Conservation (phyloP, 2,113 vertebrate species). For the Myotis yumanensis region DNA sequence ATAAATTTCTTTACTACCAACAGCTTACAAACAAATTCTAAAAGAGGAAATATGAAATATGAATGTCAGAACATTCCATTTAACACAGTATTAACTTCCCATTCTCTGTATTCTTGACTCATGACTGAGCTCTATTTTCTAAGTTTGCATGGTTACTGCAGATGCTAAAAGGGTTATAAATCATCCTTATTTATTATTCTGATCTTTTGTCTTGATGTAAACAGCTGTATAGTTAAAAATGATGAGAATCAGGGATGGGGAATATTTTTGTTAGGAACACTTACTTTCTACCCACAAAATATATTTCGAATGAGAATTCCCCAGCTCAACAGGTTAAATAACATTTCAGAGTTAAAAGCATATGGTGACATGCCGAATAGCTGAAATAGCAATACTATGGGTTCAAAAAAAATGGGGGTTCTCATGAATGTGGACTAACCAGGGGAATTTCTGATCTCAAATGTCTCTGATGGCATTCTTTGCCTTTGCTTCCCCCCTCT, state of each 20-base stretch:
- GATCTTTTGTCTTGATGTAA: background rate
- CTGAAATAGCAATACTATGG: background rate
- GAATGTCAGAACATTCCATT: background rate
- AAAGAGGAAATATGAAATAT: background rate
- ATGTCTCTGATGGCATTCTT: background rate
- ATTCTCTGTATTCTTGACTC: background rate
- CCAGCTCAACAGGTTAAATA: background rate
- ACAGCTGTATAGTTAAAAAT: background rate
- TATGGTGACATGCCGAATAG: too few relatives aligned
- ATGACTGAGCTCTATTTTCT: accelerated
- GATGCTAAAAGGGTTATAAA: background rate
- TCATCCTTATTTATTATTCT: background rate
- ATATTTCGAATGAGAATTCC: background rate
- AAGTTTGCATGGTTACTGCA: background rate
- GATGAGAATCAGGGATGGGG: background rate
- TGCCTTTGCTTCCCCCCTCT: background rate
- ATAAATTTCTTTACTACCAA: background rate
- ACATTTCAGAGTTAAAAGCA: background rate
- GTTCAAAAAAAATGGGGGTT: background rate
- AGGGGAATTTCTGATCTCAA: background rate
- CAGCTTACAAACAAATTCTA: background rate
- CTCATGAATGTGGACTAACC: background rate
- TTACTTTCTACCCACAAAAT: background rate
- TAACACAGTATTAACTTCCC: background rate
- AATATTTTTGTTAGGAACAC: background rate